phyloP scores from a whole-genome alignment of 1,140 invertebrate genomes.

The Antheraea mylitta region DNA sequence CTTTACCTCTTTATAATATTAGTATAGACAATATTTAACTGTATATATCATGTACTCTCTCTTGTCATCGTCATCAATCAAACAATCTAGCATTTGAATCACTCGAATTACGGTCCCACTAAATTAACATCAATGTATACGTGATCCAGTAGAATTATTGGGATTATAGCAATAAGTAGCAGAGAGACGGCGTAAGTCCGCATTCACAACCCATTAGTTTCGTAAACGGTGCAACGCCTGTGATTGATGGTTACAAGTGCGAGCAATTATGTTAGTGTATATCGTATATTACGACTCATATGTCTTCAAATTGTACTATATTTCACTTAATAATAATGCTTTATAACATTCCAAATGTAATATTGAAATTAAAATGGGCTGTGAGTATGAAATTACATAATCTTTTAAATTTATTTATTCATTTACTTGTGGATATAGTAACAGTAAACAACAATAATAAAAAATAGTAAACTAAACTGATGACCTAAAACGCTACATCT shows the following conservation, averaged over 20 bases:
- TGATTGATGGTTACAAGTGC: constrained; percentile 58
- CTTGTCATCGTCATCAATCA: constrained; percentile 1
- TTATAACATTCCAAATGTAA: too few relatives aligned
- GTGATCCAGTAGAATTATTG: not conserved
- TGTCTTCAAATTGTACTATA: not conserved
- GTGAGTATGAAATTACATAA: too few relatives aligned
- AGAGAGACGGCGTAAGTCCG: not conserved
- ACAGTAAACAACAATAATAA: too few relatives aligned
- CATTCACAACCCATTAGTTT: constrained; percentile 44
- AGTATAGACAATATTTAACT: too few relatives aligned
- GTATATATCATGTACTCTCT: too few relatives aligned
- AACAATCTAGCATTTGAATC: not conserved
- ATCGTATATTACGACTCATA: not conserved
- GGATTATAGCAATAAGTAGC: constrained; percentile 11
- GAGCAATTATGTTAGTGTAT: constrained; percentile 47
- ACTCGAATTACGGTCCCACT: not conserved
- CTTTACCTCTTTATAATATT: too few relatives aligned
- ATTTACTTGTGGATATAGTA: too few relatives aligned
- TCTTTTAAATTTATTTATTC: too few relatives aligned
- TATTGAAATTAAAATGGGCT: too few relatives aligned
- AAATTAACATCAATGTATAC: not conserved
- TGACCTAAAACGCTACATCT: too few relatives aligned
- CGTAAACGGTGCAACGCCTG: constrained; percentile 29
- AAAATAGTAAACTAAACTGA: too few relatives aligned
- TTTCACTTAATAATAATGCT: not conserved